Percentiles rank a stretch among this genome's conserved stretches.
phyloP scores from a whole-genome alignment of 2,113 vertebrate genomes.

The Anolis sagrei region DNA sequence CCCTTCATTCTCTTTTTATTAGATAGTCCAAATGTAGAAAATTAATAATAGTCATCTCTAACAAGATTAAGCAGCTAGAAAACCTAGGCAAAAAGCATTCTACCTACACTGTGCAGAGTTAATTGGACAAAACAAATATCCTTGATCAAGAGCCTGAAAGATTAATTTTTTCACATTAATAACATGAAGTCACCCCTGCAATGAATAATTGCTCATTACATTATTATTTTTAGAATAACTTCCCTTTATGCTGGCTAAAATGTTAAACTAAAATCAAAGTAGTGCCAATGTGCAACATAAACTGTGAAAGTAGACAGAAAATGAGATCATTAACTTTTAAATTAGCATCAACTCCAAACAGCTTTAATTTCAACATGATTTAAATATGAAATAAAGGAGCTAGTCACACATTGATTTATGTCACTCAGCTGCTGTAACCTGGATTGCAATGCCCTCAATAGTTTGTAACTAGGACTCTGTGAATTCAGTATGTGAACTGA shows the following conservation, averaged over 20 bases:
- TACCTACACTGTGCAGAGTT: background rate
- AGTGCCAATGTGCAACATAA: conserved; percentile 24
- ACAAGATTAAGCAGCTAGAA: background rate
- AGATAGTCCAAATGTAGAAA: conserved; percentile 20
- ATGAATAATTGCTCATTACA: conserved; percentile 20
- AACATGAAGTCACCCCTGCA: conserved; percentile 21
- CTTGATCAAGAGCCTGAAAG: conserved; percentile 11
- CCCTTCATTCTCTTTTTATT: conserved; percentile 14
- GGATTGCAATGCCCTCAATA: background rate
- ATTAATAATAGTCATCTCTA: conserved; percentile 29
- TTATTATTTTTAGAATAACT: conserved; percentile 32
- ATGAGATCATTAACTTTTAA: background rate
- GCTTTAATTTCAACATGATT: background rate
- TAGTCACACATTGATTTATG: background rate
- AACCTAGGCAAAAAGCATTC: conserved; percentile 18
- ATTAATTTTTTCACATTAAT: conserved; percentile 29
- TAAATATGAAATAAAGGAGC: background rate
- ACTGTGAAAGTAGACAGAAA: background rate
- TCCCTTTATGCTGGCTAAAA: conserved; percentile 6
- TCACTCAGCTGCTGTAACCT: background rate
- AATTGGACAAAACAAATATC: conserved; percentile 28
- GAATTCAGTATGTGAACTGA: conserved; percentile 17
- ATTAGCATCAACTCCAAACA: background rate
- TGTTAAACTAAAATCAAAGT: conserved; percentile 26
- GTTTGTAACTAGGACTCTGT: background rate